Percentiles rank a stretch among this genome's conserved stretches.
Conservation (phyloP, 2,888 invertebrate genomes). For the Theretra japonica region DNA sequence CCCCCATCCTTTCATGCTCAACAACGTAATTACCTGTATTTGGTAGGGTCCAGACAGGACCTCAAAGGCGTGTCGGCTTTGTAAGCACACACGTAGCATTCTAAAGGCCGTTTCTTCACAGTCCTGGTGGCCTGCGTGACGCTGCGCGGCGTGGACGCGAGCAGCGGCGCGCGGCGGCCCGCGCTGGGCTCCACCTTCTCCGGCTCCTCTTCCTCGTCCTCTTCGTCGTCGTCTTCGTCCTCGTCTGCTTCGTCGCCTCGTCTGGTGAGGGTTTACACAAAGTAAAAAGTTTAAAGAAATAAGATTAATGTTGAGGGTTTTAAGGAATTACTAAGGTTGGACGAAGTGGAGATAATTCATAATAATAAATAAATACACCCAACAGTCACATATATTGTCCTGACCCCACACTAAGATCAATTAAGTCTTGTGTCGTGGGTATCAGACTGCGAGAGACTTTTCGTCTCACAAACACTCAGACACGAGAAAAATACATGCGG, state of each 20-base stretch:
- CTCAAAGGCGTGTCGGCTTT: slow-evolving; percentile 66
- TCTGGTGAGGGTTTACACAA: background rate
- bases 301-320: no score
- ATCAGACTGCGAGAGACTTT: no score
- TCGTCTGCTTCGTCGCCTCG: slow-evolving; percentile 37
- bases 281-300: no score
- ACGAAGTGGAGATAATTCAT: no score
- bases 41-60: slow-evolving; percentile 74
- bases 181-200: slow-evolving; percentile 45
- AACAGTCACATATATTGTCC: no score
- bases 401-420: no score
- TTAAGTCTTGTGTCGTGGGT: no score
- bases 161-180: slow-evolving; percentile 45
- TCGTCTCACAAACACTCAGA: no score
- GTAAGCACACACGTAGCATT: slow-evolving; percentile 75
- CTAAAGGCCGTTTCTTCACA: slow-evolving; percentile 62
- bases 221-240: slow-evolving; percentile 56
- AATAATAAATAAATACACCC: no score
- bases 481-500: no score
- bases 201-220: slow-evolving; percentile 61
- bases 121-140: slow-evolving; percentile 54
- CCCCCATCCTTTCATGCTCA: no score
- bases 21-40: slow-evolving; percentile 61
- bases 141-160: slow-evolving; percentile 46
- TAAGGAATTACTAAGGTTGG: no score